phyloP scores from a whole-genome alignment of 2,113 vertebrate genomes.

The Columba livia region DNA sequence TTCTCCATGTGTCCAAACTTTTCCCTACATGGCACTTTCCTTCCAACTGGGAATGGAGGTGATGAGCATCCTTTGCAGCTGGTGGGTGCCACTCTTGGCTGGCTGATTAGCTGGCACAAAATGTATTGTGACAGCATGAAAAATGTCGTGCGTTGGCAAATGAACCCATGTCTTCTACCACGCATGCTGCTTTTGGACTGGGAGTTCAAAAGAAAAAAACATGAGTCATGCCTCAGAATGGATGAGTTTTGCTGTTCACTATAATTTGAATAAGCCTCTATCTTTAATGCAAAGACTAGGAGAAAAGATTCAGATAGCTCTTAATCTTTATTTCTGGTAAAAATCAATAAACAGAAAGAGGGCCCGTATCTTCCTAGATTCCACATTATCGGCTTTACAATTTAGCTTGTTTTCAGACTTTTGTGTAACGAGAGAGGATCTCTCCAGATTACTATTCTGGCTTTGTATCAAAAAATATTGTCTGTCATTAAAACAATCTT shows the following conservation, averaged over 20 bases:
- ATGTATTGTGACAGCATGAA: slow-evolving; percentile 55
- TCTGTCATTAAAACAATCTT: background rate
- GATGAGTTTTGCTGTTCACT: slow-evolving; percentile 49
- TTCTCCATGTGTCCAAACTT: background rate
- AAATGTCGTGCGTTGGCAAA: slow-evolving; percentile 68
- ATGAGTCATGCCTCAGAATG: slow-evolving; percentile 69
- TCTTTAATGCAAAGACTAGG: slow-evolving; percentile 43
- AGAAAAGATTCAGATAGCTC: slow-evolving; percentile 39
- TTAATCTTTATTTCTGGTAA: slow-evolving; percentile 54
- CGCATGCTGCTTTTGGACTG: slow-evolving; percentile 51
- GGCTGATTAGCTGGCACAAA: slow-evolving; percentile 52
- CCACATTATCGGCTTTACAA: background rate
- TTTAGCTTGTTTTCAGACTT: background rate
- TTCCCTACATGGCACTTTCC: background rate
- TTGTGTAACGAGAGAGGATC: background rate
- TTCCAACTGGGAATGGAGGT: background rate
- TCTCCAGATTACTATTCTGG: background rate
- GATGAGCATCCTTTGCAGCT: slow-evolving; percentile 39
- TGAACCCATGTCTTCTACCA: slow-evolving; percentile 34
- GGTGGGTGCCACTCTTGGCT: slow-evolving; percentile 70
- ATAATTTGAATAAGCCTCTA: slow-evolving; percentile 57
- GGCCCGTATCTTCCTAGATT: background rate
- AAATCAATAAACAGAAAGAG: background rate
- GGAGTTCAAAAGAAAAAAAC: slow-evolving; percentile 37
- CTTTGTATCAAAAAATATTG: slow-evolving; percentile 11